Percentiles rank a stretch among this genome's conserved stretches.
Conservation (phyloP, 35 echinoderm and acorn worm genomes). For the Heliocidaris tuberculata region DNA sequence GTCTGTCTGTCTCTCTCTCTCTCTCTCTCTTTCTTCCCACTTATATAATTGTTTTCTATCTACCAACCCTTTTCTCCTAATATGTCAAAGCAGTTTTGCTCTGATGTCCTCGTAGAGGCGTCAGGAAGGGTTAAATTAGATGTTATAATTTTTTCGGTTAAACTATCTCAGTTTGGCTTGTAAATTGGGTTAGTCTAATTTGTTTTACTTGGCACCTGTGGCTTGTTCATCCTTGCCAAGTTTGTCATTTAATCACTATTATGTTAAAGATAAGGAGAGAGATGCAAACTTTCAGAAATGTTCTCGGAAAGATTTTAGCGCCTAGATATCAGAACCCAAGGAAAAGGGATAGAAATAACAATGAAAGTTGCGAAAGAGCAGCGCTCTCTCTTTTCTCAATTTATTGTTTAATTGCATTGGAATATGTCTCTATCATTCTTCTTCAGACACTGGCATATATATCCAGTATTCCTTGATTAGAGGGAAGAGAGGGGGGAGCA, state of each 20-base stretch:
- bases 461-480: too few relatives aligned
- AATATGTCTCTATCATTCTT: too few relatives aligned
- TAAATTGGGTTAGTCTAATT: slow-evolving; percentile 32
- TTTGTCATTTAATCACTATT: neutral
- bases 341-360: too few relatives aligned
- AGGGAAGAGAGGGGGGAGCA: too few relatives aligned
- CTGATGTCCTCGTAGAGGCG: neutral
- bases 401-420: too few relatives aligned
- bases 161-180: neutral
- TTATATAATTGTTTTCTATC: neutral
- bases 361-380: too few relatives aligned
- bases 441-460: too few relatives aligned
- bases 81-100: neutral
- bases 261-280: neutral
- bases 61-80: neutral
- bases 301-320: neutral
- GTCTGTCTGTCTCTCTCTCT: neutral
- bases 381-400: too few relatives aligned
- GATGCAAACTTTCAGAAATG: neutral
- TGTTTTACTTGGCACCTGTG: slow-evolving; percentile 15
- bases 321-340: neutral
- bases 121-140: neutral
- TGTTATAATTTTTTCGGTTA: neutral
- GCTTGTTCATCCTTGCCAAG: neutral
- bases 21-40: neutral